Evolutionary conservation across 2,888 invertebrate species (phyloP), one percentile per base, ranked within the genome.

Genomic region (Harpalus rufipes): DNA sequence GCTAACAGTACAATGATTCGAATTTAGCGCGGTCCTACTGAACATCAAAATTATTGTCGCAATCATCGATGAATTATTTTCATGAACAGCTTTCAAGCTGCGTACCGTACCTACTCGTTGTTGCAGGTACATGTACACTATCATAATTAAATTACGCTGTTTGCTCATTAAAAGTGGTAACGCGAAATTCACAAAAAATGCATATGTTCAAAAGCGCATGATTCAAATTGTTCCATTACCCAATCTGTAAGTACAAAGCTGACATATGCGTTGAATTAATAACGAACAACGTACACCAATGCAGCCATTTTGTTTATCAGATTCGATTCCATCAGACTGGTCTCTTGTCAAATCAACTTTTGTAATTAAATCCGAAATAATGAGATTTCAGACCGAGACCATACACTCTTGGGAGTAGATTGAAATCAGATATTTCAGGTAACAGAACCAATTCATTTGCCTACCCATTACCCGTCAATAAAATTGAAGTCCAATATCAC

Each of bases 261-360:
- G 10, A 12, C 44, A 12, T 10, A 10, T 18, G 44, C 7, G 2
- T 74, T 16, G 10, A 16, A 74, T 74, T 44, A 74, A 74, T 44
- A 39, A 41, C 4, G 10, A 5, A 44, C 44, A 44, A 44, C 18
- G 18, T 3, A 74, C 18, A 1, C 5, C 44, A 12, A 16, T 16
- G 44, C 16, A 10, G 32, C 32, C 44, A 16, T 18, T 74, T 74
- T 74, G 72, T 74, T 44, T 44, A 74, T 41, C 72, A 74, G 41
- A 44, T 74, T 8, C 16, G 68, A 74, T 74, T 74, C 10, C 44
- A 44, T 18, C 7, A 44, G 14, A 16, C 18, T 18, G 44, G 44
- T 74, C 41, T 74, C 72, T 18, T 72, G 72, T 72, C 44, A 14
- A 68, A 68, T 68, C 68, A 72, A 72, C 44, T 14, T 72, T 72